phyloP scores from a whole-genome alignment of 1,140 invertebrate genomes.

The Papilio glaucus region DNA sequence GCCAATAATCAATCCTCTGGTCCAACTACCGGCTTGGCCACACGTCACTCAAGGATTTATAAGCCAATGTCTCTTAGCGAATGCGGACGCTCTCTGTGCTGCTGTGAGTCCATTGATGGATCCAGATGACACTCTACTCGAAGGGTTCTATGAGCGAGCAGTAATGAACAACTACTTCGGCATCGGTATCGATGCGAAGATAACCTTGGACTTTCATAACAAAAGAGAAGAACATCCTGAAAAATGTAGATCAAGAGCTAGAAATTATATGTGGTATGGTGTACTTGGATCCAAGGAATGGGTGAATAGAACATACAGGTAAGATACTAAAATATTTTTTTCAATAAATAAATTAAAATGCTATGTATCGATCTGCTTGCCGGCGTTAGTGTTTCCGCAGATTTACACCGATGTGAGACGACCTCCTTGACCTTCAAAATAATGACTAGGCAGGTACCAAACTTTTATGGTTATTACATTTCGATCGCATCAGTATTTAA shows the following conservation, averaged over 20 bases:
- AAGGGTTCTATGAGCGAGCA: conserved; percentile 96
- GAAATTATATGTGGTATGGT: conserved; percentile 99
- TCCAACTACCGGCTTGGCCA: conserved; percentile 93
- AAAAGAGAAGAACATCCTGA: conserved; percentile 99
- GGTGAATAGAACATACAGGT: conserved; percentile 95
- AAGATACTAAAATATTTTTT: conserved; percentile 5
- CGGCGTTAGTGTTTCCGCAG: conserved; percentile 12
- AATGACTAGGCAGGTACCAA: no score
- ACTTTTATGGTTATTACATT: no score
- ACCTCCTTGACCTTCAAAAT: no score
- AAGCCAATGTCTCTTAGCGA: conserved; percentile 92
- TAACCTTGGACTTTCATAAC: conserved; percentile 98
- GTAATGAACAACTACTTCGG: conserved; percentile 99
- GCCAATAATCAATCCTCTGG: conserved; percentile 95
- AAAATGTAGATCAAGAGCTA: conserved; percentile 96
- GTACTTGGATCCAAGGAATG: conserved; percentile 97
- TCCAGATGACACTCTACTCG: conserved; percentile 93
- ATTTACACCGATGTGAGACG: no score
- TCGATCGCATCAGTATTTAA: no score
- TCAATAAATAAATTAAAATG: no score
- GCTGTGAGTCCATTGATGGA: conserved; percentile 97
- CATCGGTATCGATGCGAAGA: conserved; percentile 99
- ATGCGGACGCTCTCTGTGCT: conserved; percentile 98
- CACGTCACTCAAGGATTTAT: conserved; percentile 84
- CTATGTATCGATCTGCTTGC: no score